phyloP scores from a whole-genome alignment of 2,113 vertebrate genomes.

The Gorilla gorilla region DNA sequence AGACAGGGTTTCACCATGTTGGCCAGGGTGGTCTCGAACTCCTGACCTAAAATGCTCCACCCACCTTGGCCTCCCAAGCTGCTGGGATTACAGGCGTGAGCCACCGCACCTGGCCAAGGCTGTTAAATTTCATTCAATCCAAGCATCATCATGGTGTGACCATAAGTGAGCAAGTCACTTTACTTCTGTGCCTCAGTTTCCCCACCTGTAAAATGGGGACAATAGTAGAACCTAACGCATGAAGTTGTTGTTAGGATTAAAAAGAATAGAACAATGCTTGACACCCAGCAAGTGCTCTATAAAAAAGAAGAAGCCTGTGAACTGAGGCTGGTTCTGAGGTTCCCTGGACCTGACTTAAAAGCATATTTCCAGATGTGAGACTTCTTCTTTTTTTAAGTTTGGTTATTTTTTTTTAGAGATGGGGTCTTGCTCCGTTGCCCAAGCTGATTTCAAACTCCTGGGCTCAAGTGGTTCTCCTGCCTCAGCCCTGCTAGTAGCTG shows the following conservation, averaged over 20 bases:
- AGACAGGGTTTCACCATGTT: not conserved
- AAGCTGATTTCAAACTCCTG: not conserved
- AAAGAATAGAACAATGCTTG: not conserved
- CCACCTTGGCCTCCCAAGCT: too few species aligned
- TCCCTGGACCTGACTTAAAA: not conserved
- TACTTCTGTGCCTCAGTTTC: not conserved
- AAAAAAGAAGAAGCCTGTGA: not conserved
- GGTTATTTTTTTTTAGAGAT: not conserved
- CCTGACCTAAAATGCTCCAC: not conserved
- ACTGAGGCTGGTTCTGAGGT: not conserved
- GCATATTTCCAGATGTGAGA: not conserved
- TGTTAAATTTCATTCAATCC: not conserved
- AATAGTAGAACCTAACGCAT: not conserved
- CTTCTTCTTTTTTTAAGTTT: not conserved
- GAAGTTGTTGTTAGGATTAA: not conserved
- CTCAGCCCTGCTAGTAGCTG: not conserved
- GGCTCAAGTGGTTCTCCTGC: not conserved
- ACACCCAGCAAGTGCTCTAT: not conserved
- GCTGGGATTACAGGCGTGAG: too few species aligned
- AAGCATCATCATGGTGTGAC: not conserved
- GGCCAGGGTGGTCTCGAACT: not conserved
- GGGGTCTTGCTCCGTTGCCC: not conserved
- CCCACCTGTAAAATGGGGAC: not conserved
- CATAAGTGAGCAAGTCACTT: not conserved
- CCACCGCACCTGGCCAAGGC: too few species aligned